Conservation (phyloP, 2,888 invertebrate species). For the Ochropacha duplaris region DNA sequence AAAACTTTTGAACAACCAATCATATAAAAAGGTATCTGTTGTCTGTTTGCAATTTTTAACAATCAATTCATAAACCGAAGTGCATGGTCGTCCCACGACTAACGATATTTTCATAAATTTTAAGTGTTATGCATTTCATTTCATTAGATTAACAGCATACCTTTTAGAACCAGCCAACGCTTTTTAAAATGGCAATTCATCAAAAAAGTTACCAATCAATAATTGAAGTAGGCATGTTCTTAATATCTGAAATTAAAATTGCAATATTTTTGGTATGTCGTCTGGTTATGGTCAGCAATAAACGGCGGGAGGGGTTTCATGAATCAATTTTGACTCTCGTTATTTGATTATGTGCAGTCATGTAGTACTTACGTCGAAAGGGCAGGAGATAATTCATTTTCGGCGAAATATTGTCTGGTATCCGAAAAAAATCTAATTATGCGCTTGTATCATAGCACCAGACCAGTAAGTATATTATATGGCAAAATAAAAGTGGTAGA, state of each 20-base stretch:
- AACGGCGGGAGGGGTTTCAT: slow-evolving; percentile 34
- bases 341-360: slow-evolving; percentile 60
- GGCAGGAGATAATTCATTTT: slow-evolving; percentile 68
- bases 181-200: neutral
- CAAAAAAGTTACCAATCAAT: neutral
- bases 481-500: neutral
- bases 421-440: slow-evolving; percentile 51
- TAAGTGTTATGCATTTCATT: neutral
- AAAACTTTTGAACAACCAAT: slow-evolving; percentile 41
- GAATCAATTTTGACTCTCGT: slow-evolving; percentile 52
- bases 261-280: slow-evolving; percentile 8
- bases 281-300: slow-evolving; percentile 12
- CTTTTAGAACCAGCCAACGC: neutral
- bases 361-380: slow-evolving; percentile 47
- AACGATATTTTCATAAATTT: neutral
- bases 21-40: slow-evolving; percentile 54
- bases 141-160: neutral
- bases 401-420: slow-evolving; percentile 57
- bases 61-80: slow-evolving; percentile 43
- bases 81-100: neutral
- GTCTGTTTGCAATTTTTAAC: slow-evolving; percentile 41
- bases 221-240: neutral
- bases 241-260: neutral
- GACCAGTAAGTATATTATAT: slow-evolving; percentile 14
- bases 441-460: slow-evolving; percentile 32